Evolutionary conservation across 2,888 invertebrate species (phyloP).

Genomic region (Dysmachus trigonus): DNA sequence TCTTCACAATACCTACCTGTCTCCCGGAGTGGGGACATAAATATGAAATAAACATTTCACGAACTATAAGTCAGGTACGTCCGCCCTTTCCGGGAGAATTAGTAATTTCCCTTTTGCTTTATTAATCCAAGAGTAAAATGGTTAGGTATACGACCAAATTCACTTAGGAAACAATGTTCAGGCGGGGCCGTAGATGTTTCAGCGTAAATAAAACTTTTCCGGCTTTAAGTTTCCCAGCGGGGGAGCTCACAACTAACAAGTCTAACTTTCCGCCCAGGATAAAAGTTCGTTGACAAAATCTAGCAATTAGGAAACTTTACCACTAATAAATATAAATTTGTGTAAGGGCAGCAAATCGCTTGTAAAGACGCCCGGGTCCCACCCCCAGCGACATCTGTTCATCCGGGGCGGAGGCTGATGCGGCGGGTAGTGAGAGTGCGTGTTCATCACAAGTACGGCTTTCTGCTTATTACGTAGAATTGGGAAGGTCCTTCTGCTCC

Average conservation of each 20-base stretch:
- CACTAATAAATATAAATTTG: conserved; percentile 49
- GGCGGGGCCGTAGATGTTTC: neutral
- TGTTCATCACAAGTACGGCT: conserved; percentile 1
- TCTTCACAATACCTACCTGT: neutral
- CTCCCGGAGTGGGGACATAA: neutral
- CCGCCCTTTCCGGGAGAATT: neutral
- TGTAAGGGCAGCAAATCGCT: conserved; percentile 22
- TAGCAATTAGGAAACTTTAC: conserved; percentile 47
- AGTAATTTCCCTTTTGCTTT: neutral
- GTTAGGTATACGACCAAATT: conserved; percentile 2
- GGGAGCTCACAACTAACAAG: neutral
- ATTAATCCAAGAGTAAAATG: neutral
- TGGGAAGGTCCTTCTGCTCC: neutral
- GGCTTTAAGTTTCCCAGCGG: conserved; percentile 24
- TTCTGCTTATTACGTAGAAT: neutral
- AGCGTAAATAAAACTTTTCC: conserved; percentile 26
- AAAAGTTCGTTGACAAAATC: conserved; percentile 49
- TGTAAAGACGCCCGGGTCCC: neutral
- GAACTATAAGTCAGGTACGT: neutral
- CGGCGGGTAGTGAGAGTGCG: no score
- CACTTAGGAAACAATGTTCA: neutral
- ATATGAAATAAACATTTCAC: neutral
- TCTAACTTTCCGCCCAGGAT: conserved; percentile 32
- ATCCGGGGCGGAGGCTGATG: neutral
- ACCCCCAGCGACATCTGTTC: conserved; percentile 13